These are phyloP conservation scores for Doryteuthis pealeii DNA, from an alignment of 1,140 invertebrate species.

Conservation along the genomic window DNA sequence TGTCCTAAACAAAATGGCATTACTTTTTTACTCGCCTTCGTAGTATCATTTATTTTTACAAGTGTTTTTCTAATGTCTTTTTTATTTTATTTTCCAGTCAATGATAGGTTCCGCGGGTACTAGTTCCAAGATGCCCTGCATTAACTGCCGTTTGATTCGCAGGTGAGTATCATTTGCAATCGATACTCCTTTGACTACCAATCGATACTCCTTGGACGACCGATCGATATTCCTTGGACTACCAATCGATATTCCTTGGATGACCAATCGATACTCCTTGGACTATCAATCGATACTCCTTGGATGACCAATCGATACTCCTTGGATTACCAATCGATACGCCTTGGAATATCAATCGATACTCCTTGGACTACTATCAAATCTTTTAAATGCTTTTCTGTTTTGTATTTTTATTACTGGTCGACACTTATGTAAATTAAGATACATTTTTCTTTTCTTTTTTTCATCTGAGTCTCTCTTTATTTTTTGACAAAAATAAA, in stretches of 20 bases:
- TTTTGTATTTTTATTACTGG: slow-evolving; percentile 9
- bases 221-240: not conserved
- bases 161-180: slow-evolving; percentile 65
- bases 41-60: too few relatives aligned
- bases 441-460: too few relatives aligned
- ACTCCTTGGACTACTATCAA: not conserved
- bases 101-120: too few relatives aligned
- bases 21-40: too few relatives aligned
- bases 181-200: slow-evolving; percentile 37
- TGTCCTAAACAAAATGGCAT: too few relatives aligned
- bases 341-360: not conserved
- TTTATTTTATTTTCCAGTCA: too few relatives aligned
- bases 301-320: not conserved
- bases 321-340: not conserved
- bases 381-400: not conserved
- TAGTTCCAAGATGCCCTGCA: too few relatives aligned
- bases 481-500: too few relatives aligned
- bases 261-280: slow-evolving; percentile 67
- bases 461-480: too few relatives aligned
- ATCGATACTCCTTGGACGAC: not conserved
- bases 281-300: not conserved
- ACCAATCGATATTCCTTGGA: slow-evolving; percentile 62
- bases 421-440: too few relatives aligned
- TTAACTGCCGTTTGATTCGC: too few relatives aligned
- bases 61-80: too few relatives aligned